Base-by-base conservation (phyloP, 2,797 vertebrate genomes). In the Dendrocincla fuliginosa region DNA sequence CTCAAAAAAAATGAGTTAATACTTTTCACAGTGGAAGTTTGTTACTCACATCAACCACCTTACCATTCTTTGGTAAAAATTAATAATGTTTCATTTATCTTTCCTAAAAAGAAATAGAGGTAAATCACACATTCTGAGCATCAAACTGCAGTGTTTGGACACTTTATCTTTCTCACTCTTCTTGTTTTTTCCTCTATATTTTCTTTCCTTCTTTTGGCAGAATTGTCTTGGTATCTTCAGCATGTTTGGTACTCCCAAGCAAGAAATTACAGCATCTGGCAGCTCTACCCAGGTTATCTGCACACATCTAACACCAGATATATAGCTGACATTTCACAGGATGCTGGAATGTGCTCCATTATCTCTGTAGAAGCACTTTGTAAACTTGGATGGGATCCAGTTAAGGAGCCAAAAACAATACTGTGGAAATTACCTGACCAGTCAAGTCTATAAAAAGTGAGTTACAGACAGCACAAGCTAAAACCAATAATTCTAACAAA, bases 341-440 rank as follows among this genome's bases (percentile, higher is more conserved):
- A 74, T 81, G 75, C 57, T 84, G 80, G 83, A 87, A 79, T 83
- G 60, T 79, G 49, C 83, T 81, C 73, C 87, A 44, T 93, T 96
- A 84, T 94, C 91, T 94, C 76, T 39, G 32, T 16, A 85, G 74
- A 92, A 89, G 55, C 59, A 60, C 69, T 93, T 53, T 67, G 73
- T 74, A 86, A 64, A 39, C 35, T 90, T 90, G 95, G 70, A 78
- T 63, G 18, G 13, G 33, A 64, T 84, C 85, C 87, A 95, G 56
- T 35, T 63, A 86, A 81, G 89, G 49, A 96, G 73, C 69, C 93
- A 96, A 91, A 81, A 91, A 63, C 85, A 91, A 86, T 35, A 60
- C 27, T 16, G 49, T 77, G 74, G 52, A 86, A 96, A 91, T 88
- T 95, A 96, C 94, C 93, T 96, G 93, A 60, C 74, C 87, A 82